These are phyloP conservation scores for Lytechinus pictus DNA, from an alignment of 35 echinoderm and acorn worm species.

Conservation along the genomic window DNA sequence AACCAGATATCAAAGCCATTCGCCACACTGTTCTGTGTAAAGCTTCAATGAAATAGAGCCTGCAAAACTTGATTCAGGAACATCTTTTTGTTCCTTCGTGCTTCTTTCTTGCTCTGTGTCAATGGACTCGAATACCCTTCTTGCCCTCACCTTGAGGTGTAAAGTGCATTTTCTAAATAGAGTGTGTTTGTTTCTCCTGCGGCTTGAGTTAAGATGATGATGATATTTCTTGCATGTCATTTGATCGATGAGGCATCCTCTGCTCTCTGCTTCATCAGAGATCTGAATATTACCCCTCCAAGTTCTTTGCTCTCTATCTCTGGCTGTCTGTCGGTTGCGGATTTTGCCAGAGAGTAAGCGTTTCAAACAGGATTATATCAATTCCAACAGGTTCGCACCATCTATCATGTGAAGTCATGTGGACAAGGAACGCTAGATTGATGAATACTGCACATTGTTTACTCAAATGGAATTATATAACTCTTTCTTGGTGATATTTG, in stretches of 20 bases:
- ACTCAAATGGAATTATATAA: not conserved
- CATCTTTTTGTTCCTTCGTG: no score
- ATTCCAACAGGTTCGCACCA: not conserved
- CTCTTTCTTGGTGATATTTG: not conserved
- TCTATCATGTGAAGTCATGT: not conserved
- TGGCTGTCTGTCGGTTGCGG: not conserved
- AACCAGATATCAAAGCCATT: no score
- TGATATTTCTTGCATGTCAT: not conserved
- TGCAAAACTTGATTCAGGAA: no score
- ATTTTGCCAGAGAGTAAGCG: not conserved
- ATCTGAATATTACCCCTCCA: not conserved
- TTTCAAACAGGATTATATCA: constrained; percentile 12
- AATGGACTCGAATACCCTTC: no score
- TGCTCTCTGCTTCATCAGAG: not conserved
- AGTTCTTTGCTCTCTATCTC: not conserved
- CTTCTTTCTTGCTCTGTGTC: no score
- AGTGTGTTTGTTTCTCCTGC: no score
- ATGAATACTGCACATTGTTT: not conserved
- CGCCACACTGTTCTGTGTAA: no score
- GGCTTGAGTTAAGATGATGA: not conserved
- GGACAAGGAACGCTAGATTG: not conserved
- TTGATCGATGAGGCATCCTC: not conserved
- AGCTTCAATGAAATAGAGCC: no score
- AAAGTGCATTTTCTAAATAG: no score
- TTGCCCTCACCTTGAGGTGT: no score